These are phyloP conservation scores for Bimastos eiseni DNA, from an alignment of 2,888 invertebrate genomes.

Conservation along the genomic window DNA sequence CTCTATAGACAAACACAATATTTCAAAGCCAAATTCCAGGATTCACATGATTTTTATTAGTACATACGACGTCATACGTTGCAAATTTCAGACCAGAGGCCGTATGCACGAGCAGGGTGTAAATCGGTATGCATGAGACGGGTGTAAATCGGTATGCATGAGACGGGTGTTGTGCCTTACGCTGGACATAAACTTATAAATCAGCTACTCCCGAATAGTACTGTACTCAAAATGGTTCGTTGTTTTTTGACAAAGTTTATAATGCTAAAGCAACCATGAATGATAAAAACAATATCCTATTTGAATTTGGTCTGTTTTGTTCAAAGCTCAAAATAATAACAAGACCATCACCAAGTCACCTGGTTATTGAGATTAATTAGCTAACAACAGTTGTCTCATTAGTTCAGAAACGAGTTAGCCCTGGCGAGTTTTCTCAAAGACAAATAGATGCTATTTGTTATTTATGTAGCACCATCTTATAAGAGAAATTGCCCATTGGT, in stretches of 20 bases:
- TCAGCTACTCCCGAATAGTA: too few species aligned
- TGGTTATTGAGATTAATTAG: neutral
- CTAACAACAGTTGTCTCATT: neutral
- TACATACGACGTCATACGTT: neutral
- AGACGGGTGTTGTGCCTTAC: too few species aligned
- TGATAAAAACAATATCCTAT: neutral
- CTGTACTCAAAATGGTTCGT: too few species aligned
- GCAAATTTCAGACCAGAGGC: neutral
- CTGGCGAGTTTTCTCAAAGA: neutral
- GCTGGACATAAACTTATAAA: too few species aligned
- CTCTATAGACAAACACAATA: constrained; percentile 41
- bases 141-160: too few species aligned
- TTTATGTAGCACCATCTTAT: neutral
- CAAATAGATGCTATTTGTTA: neutral
- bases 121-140: too few species aligned
- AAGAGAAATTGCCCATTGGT: neutral
- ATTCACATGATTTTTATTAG: neutral
- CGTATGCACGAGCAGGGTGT: too few species aligned
- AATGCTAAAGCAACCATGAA: neutral
- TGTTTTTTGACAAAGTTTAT: too few species aligned
- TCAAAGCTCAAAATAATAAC: neutral
- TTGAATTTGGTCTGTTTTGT: neutral
- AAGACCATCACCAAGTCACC: neutral
- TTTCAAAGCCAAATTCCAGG: neutral
- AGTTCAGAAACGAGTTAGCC: neutral